Evolutionary conservation across 2,113 vertebrate species (phyloP), one percentile per base, ranked within the genome.

Genomic region (Carlito syrichta): DNA sequence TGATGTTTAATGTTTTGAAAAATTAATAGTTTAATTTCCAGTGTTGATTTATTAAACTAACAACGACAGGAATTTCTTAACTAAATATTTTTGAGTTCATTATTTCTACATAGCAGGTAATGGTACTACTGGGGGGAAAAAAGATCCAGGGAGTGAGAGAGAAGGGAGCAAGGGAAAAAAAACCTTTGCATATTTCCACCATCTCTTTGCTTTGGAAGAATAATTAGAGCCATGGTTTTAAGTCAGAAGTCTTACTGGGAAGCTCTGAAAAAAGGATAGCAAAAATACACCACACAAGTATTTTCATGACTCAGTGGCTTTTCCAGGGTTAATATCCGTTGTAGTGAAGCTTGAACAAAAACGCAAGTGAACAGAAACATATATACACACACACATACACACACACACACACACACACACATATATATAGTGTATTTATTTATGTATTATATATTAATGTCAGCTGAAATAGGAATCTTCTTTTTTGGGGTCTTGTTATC

Each of bases 31-130:
- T 95, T 93, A 97, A 96, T 92, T 73, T 92, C 3, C 73, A 91
- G 27, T n/a, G 95, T 95, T 95, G 90, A 93, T 79, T 94, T 68
- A 93, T 96, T 96, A 84, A 96, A 95, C 25, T 66, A 85, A 89
- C 84, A 95, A 92, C n/a, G 20, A 86, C 23, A 25, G 58, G 45
- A 94, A 96, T 48, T 87, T 38, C 76, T 97, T 94, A 89, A 62
- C 66, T 83, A 48, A 94, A 68, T 92, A 94, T 96, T 66, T 92
- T 84, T 50, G 9, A 88, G 23, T 4, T 45, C 69, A 85, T 90
- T 25, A 79, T 52, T 89, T 97, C 50, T 81, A 11, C 27, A 76
- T 68, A 88, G 35, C n/a, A 60, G 76, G 35, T 78, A 94, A 82
- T 91, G 81, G 6, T 13, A 96, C 8, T 35, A 2, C 14, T 4